phyloP scores from a whole-genome alignment of 2,797 vertebrate species.

The Fringilla coelebs region DNA sequence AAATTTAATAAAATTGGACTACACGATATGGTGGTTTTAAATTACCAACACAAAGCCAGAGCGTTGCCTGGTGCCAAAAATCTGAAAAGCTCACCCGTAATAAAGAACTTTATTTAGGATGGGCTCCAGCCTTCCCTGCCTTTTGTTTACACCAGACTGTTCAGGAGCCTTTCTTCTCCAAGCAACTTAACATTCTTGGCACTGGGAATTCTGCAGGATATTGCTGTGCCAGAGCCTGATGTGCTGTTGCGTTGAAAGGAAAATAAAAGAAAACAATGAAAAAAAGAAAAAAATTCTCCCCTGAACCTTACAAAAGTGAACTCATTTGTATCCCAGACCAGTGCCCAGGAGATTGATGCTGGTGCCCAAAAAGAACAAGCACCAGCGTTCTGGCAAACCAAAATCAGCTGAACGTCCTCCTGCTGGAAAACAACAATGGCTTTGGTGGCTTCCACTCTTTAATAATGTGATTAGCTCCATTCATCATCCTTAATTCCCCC shows the following conservation, averaged over 20 bases:
- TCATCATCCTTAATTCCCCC: constrained; percentile 24
- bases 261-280: constrained; percentile 38
- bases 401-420: neutral
- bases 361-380: neutral
- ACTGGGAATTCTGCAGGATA: constrained; percentile 34
- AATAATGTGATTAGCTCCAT: constrained; percentile 18
- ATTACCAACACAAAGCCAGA: constrained; percentile 32
- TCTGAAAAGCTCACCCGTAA: constrained; percentile 32
- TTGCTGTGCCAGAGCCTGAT: constrained; percentile 4
- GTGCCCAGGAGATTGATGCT: neutral
- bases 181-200: constrained; percentile 62
- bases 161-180: constrained; percentile 49
- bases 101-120: constrained; percentile 60
- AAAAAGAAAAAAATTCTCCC: neutral
- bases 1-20: constrained; percentile 46
- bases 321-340: neutral
- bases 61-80: constrained; percentile 28
- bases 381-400: neutral
- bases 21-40: neutral
- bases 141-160: constrained; percentile 53
- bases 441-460: neutral
- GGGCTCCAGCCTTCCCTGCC: constrained; percentile 50
- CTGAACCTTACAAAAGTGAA: neutral
- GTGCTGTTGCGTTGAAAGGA: neutral
- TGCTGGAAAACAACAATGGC: neutral